phyloP scores from a whole-genome alignment of 2,113 vertebrate species.

The Pomatostomus ruficeps region DNA sequence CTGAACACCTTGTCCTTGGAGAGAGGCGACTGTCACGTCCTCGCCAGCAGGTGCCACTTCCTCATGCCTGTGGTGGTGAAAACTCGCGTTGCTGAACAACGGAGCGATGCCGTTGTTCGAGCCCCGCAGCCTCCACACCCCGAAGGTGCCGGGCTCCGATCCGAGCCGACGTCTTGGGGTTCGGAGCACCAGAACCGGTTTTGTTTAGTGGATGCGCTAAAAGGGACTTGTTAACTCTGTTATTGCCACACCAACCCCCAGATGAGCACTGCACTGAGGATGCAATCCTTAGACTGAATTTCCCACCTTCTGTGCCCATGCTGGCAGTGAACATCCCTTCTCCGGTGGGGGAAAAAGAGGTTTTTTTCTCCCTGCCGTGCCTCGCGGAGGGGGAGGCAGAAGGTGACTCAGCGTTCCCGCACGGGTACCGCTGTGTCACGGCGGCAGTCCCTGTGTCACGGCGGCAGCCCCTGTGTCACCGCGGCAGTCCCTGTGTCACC shows the following conservation, averaged over 20 bases:
- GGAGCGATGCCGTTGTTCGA: rapidly evolving
- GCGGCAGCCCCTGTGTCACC: background rate
- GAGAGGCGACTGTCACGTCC: background rate
- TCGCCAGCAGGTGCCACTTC: background rate
- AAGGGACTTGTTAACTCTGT: background rate
- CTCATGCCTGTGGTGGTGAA: conserved; percentile 5
- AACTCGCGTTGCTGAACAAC: background rate
- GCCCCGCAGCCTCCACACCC: background rate
- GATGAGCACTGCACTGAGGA: rapidly evolving
- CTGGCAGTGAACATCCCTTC: background rate
- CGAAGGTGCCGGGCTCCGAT: rapidly evolving
- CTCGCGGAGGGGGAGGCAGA: background rate
- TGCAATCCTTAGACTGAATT: background rate
- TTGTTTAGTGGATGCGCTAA: background rate
- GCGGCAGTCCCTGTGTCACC: background rate
- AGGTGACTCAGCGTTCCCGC: background rate
- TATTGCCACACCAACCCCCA: rapidly evolving
- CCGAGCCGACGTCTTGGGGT: rapidly evolving
- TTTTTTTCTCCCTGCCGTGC: background rate
- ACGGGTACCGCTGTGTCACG: background rate
- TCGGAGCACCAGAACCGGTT: rapidly evolving
- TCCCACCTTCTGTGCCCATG: rapidly evolving
- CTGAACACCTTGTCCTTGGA: background rate
- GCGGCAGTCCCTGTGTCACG: rapidly evolving
- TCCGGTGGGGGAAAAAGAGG: rapidly evolving